Base-by-base conservation (phyloP, 2,797 vertebrate genomes). In the Cichlasoma orientale region DNA sequence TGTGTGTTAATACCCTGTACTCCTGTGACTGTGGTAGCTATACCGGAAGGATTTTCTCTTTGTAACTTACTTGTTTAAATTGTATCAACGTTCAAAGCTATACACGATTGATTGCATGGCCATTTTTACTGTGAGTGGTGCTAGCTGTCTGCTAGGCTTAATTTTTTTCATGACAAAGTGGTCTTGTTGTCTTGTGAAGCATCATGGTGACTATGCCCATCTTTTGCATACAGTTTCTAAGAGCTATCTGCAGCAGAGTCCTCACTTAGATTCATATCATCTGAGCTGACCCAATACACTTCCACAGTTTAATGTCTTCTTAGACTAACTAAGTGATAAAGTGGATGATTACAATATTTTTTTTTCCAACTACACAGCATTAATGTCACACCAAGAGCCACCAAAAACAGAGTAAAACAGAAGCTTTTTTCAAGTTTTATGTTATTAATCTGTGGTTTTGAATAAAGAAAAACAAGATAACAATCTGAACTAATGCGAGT, bases 381-480 rank as follows among this genome's bases (percentile, higher is more conserved):
- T 11, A 50, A 18, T 36, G n/a, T 58, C 50, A 56, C 56, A 1
- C 44, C 25, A 73, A 53, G 23, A 56, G 68, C 33, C 18, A 29
- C n/a, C 0, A 2, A 56, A 9, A 58, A 61, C n/a, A 56, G 25
- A 70, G 3, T 25, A 73, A 52, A 27, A 79, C 36, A 38, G 2
- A 63, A 61, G 19, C 50, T 19, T n/a, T 29, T 29, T 44, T 5
- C 13, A 41, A 78, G 23, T 36, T 71, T 79, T 38, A 70, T 19
- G 56, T 33, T 18, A 61, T 57, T 54, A 78, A 73, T 77, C 57
- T 73, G 7, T 10, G 71, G 27, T 41, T 63, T 38, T 38, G 29
- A 33, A 77, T 74, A 16, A 25, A 44, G 13, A 72, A 56, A 23
- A 58, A 70, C 25, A 72, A 69, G 59, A 80, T 66, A 77, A 68